phyloP scores from a whole-genome alignment of 2,888 invertebrate genomes.

The Chrysomela aeneicollis region DNA sequence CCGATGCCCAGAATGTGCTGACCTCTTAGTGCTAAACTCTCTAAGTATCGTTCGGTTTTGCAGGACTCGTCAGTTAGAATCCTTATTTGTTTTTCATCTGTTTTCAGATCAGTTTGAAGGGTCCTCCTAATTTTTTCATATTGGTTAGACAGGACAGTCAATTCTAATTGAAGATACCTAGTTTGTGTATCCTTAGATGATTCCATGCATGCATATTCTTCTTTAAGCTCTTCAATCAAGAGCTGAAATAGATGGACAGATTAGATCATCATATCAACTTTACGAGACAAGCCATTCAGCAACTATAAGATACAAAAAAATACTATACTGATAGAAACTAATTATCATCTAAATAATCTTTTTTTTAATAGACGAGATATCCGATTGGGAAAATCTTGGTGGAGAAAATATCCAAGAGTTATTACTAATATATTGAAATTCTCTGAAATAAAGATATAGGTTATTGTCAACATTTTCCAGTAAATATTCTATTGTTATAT shows the following conservation, averaged over 20 bases:
- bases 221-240: conserved; percentile 44
- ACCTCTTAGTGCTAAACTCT: conserved; percentile 61
- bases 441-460: no score
- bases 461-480: no score
- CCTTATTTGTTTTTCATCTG: conserved; percentile 49
- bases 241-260: conserved; percentile 33
- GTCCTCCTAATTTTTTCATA: conserved; percentile 44
- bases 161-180: conserved; percentile 42
- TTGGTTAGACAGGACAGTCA: conserved; percentile 40
- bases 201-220: conserved; percentile 41
- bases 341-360: no score
- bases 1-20: conserved; percentile 64
- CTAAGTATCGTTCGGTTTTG: conserved; percentile 60
- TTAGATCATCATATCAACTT: no score
- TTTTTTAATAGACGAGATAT: no score
- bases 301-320: no score
- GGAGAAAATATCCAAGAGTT: no score
- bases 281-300: no score
- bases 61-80: conserved; percentile 57
- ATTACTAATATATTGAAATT: no score
- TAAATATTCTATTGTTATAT: no score
- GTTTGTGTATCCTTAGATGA: conserved; percentile 43
- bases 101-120: conserved; percentile 47
- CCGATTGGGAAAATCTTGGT: no score
- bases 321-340: no score